Evolutionary conservation across 1,140 invertebrate genomes (phyloP).

Genomic region (Drosophila persimilis): DNA sequence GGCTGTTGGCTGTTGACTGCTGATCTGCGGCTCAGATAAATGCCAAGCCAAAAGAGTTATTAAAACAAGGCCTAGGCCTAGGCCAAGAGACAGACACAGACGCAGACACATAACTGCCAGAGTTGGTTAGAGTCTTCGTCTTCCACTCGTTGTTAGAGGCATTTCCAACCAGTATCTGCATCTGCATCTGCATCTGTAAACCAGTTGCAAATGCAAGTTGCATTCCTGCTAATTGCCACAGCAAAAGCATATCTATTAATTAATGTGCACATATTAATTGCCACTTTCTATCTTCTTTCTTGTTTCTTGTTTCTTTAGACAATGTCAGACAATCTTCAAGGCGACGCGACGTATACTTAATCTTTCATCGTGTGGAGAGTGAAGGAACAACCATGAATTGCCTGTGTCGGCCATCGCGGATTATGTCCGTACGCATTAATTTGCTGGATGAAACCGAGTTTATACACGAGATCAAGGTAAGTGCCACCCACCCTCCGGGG

Average conservation of each 20-base stretch:
- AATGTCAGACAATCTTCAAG: constrained; percentile 41
- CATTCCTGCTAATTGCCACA: constrained; percentile 62
- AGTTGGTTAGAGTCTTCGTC: constrained; percentile 5
- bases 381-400: constrained; percentile 70
- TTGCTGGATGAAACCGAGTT: constrained; percentile 87
- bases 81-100: constrained; percentile 16
- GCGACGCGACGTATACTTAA: constrained; percentile 54
- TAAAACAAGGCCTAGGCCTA: constrained; percentile 61
- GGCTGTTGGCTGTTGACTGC: constrained; percentile 43
- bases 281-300: constrained; percentile 61
- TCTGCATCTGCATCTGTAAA: constrained; percentile 39
- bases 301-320: constrained; percentile 61
- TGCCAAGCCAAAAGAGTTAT: constrained; percentile 68
- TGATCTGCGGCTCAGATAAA: constrained; percentile 67
- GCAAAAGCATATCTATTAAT: constrained; percentile 60
- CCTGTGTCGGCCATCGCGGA: constrained; percentile 82
- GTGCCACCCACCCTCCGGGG: constrained; percentile 46
- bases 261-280: constrained; percentile 70
- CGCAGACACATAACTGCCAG: constrained; percentile 22
- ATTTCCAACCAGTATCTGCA: constrained; percentile 1
- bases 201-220: constrained; percentile 51
- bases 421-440: constrained; percentile 84
- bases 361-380: constrained; percentile 18
- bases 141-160: no score
- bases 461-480: constrained; percentile 86